Evolutionary conservation across 2,888 invertebrate species (phyloP), one percentile per base, ranked within the genome.

Genomic region (Smittia aterrima): DNA sequence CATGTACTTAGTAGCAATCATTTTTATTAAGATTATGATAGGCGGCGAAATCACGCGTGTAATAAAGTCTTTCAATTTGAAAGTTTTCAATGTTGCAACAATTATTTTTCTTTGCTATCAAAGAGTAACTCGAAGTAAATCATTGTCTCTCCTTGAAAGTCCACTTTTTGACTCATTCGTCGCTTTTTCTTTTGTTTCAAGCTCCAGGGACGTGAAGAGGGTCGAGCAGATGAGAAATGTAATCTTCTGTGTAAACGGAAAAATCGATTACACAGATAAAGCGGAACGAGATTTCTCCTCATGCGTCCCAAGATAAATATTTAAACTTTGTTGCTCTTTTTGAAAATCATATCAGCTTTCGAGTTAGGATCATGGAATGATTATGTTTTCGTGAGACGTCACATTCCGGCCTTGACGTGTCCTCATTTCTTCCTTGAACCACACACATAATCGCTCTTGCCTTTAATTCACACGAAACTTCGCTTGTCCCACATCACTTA

Each of bases 191-290:
- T 18, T 18, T 58, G n/a, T 58, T 58, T 58, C 22, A 18, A 58
- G 32, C 11, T 18, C 1, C 58, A 58, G 2, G 18, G 58, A 20
- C 58, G 18, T n/a, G 1, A 58, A 13, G 13, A 64, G 27, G 20
- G 24, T 58, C 32, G 4, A 32, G 32, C 27, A 64, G 25, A 20
- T 64, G 25, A 64, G 24, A 13, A n/a, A 64, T 64, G 64, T 27
- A 64, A 64, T 64, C 64, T 25, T 1, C 64, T 64, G 64, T 27
- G 27, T 16, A 64, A 64, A 64, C 20, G 16, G 25, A 27, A 64
- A 25, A 25, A 64, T 27, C 58, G 58, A 58, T 58, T 40, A 66
- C 18, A 66, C 7, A 18, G 66, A 66, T 18, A 18, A 20, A 20
- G 11, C 22, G 25, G 25, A 64, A 16, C 25, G 20, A n/a, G 11